Evolutionary conservation across 2,797 vertebrate genomes (phyloP).

Genomic region (Brachymystax lenok): DNA sequence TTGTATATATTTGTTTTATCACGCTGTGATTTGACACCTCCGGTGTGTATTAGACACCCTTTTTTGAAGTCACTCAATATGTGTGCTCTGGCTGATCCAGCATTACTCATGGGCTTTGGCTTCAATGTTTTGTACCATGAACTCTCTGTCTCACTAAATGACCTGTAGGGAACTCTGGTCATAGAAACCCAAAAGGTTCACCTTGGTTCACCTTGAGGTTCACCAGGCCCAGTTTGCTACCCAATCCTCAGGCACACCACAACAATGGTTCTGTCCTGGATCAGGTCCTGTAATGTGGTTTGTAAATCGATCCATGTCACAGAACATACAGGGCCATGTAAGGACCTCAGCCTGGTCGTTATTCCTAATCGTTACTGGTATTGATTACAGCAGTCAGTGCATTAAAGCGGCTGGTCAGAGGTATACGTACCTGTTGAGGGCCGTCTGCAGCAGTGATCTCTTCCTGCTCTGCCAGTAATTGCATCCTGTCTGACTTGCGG

Average conservation of each 20-base stretch:
- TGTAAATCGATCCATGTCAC: conserved; percentile 24
- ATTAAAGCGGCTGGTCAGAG: conserved; percentile 32
- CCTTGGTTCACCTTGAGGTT: not conserved
- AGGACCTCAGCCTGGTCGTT: conserved; percentile 13
- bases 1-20: not conserved
- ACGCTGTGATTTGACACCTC: not conserved
- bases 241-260: not conserved
- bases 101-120: not conserved
- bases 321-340: not conserved
- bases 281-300: conserved; percentile 18
- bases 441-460: conserved; percentile 19
- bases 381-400: conserved; percentile 30
- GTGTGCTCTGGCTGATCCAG: not conserved
- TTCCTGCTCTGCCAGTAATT: conserved; percentile 24
- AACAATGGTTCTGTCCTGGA: not conserved
- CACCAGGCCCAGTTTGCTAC: not conserved
- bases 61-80: too few relatives aligned
- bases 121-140: not conserved
- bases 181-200: too few relatives aligned
- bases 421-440: conserved; percentile 14
- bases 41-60: not conserved
- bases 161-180: too few relatives aligned
- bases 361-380: conserved; percentile 26
- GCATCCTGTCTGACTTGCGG: conserved; percentile 34
- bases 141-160: not conserved